Evolutionary conservation across 2,888 invertebrate genomes (phyloP).

Genomic region (Seira sanloemensis): DNA sequence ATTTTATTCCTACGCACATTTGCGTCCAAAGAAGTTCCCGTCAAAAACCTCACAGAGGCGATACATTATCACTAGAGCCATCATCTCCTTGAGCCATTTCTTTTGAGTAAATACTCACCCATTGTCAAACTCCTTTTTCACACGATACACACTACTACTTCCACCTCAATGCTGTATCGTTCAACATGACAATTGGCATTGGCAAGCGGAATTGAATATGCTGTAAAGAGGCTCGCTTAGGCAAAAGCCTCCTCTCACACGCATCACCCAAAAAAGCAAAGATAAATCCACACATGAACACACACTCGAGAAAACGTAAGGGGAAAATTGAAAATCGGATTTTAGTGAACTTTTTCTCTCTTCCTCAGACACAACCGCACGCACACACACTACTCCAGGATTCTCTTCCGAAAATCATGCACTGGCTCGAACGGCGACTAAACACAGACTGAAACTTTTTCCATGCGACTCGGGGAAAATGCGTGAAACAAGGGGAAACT

Average conservation of each 20-base stretch:
- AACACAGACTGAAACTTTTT: slow-evolving; percentile 1
- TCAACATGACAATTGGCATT: background rate
- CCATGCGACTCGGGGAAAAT: background rate
- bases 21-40: too few species aligned
- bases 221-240: background rate
- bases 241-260: background rate
- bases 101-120: background rate
- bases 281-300: too few species aligned
- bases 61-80: background rate
- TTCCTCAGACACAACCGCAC: background rate
- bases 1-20: too few species aligned
- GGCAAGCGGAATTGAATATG: too few species aligned
- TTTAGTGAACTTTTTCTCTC: slow-evolving; percentile 42
- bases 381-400: background rate
- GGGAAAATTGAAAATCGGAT: slow-evolving; percentile 64
- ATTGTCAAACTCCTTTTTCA: background rate
- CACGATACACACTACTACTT: too few species aligned
- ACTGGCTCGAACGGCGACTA: background rate
- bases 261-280: too few species aligned
- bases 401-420: background rate
- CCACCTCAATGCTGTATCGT: background rate
- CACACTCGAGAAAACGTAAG: background rate
- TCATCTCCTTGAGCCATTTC: background rate
- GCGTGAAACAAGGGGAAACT: background rate
- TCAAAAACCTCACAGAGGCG: background rate